Conservation (phyloP, 2,888 invertebrate species). For the Zaprionus bogoriensis region DNA sequence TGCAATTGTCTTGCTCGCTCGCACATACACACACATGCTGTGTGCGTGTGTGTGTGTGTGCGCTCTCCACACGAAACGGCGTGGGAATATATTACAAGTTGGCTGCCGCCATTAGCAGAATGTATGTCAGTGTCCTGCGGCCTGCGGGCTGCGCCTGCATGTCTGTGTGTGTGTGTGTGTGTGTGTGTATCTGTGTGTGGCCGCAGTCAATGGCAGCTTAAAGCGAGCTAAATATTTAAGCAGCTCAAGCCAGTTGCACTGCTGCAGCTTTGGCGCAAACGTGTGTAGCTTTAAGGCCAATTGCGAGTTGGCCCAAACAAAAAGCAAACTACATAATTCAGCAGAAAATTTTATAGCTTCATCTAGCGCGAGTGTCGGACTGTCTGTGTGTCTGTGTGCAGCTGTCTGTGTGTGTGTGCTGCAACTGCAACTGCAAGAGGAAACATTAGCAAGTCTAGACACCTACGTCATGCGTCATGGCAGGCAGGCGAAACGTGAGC, state of each 20-base stretch:
- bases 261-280: conserved; percentile 36
- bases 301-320: conserved; percentile 39
- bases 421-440: conserved; percentile 56
- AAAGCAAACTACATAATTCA: conserved; percentile 64
- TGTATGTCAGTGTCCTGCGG: conserved; percentile 67
- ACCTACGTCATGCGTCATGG: conserved; percentile 79
- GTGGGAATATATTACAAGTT: conserved; percentile 77
- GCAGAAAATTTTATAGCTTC: conserved; percentile 65
- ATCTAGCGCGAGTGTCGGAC: conserved; percentile 48
- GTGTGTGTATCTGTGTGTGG: too few species aligned
- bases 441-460: conserved; percentile 81
- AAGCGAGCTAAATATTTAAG: conserved; percentile 68
- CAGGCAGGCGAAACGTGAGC: conserved; percentile 63
- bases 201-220: conserved; percentile 43
- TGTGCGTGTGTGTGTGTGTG: conserved; percentile 19
- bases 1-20: conserved; percentile 60
- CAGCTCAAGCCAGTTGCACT: conserved; percentile 26
- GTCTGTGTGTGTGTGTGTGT: background rate
- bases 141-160: conserved; percentile 10
- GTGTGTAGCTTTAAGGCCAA: conserved; percentile 50
- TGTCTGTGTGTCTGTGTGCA: conserved; percentile 2
- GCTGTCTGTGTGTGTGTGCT: conserved; percentile 14
- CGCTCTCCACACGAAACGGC: conserved; percentile 47
- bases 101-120: conserved; percentile 67
- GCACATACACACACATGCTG: too few species aligned